phyloP scores from a whole-genome alignment of 2,888 invertebrate genomes.

The Anarsia innoxiella region DNA sequence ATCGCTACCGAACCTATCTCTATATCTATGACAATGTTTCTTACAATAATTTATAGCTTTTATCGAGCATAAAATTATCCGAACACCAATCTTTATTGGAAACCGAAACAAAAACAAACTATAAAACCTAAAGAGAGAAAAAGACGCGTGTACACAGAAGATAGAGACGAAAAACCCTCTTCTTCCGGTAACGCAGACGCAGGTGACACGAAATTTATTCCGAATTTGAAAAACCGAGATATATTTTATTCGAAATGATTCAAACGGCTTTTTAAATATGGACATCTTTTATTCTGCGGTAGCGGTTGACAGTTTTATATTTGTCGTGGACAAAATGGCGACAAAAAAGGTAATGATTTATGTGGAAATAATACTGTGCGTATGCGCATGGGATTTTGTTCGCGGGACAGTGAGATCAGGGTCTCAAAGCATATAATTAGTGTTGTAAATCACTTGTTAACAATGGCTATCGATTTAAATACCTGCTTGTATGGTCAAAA shows the following conservation, averaged over 20 bases:
- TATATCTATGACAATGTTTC: slow-evolving; percentile 50
- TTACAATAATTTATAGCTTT: slow-evolving; percentile 63
- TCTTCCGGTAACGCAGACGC: slow-evolving; percentile 69
- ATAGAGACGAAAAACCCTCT: slow-evolving; percentile 34
- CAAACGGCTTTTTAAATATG: slow-evolving; percentile 74
- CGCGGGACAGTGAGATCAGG: too few relatives aligned
- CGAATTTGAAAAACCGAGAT: slow-evolving; percentile 72
- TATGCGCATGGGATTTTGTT: slow-evolving; percentile 29
- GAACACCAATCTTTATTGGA: slow-evolving; percentile 53
- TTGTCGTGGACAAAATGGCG: slow-evolving; percentile 58
- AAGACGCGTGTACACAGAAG: slow-evolving; percentile 35
- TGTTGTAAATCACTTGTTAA: too few relatives aligned
- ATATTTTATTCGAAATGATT: slow-evolving; percentile 69
- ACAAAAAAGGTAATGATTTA: slow-evolving; percentile 64
- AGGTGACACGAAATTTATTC: slow-evolving; percentile 75
- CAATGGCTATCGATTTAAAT: too few relatives aligned
- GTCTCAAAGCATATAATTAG: too few relatives aligned
- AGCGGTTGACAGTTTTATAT: slow-evolving; percentile 71
- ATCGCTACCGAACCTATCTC: slow-evolving; percentile 56
- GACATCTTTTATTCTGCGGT: slow-evolving; percentile 66
- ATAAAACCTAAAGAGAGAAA: slow-evolving; percentile 42
- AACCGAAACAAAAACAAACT: slow-evolving; percentile 56
- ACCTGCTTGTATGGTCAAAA: too few relatives aligned
- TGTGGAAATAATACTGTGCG: slow-evolving; percentile 57
- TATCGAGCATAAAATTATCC: slow-evolving; percentile 67